A percentile compares a stretch with the other conserved stretches of the same genome.
Conservation (phyloP, 2,888 invertebrate species). For the Eristalis pertinax region DNA sequence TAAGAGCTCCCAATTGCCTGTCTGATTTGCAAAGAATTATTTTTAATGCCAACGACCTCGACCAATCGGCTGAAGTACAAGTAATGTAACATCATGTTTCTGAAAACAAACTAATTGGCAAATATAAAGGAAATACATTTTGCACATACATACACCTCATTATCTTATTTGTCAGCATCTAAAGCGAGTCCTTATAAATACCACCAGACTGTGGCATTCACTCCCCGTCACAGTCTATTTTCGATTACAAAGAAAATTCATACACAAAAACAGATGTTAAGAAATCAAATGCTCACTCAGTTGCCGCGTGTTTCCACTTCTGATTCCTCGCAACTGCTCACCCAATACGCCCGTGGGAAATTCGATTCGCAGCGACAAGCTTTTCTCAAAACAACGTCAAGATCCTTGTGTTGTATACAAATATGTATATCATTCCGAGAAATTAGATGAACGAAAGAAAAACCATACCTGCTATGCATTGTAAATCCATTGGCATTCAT, state of each 20-base stretch:
- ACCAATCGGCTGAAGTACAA: no score
- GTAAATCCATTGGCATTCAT: background rate
- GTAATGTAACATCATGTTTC: no score
- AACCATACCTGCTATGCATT: background rate
- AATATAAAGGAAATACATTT: no score
- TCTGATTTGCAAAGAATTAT: no score
- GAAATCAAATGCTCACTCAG: background rate
- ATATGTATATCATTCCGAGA: background rate
- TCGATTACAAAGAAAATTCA: background rate
- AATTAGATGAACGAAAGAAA: background rate
- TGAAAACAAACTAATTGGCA: no score
- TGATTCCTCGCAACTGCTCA: background rate
- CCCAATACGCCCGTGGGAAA: background rate
- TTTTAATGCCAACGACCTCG: no score
- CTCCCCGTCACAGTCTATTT: background rate
- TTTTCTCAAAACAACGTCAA: background rate
- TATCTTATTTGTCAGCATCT: no score
- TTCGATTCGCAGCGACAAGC: background rate
- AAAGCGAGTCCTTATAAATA: no score
- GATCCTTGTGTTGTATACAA: background rate
- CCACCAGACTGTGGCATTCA: no score
- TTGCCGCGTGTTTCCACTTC: background rate
- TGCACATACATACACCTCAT: no score
- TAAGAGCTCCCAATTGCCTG: no score
- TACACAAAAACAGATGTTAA: background rate